These are phyloP conservation scores for Petaurus breviceps DNA, from an alignment of 2,113 vertebrate genomes.

Conservation along the genomic window DNA sequence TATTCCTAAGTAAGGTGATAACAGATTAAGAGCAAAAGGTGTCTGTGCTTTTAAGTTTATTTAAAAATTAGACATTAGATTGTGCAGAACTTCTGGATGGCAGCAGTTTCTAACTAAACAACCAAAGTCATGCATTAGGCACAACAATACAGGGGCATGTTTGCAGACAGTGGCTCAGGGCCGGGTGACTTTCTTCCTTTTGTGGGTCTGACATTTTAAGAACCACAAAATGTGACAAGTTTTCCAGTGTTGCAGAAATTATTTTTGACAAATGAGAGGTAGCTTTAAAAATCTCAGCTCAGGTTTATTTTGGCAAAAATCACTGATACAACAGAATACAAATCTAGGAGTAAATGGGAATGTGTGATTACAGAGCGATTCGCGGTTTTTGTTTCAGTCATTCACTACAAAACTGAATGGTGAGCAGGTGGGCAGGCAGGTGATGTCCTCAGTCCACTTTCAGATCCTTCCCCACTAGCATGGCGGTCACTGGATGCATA, in stretches of 20 bases:
- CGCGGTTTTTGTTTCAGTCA: conserved; percentile 32
- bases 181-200: not conserved
- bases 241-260: conserved; percentile 11
- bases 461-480: conserved; percentile 92
- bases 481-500: conserved; percentile 93
- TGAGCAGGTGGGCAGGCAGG: not conserved
- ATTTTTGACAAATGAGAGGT: conserved; percentile 25
- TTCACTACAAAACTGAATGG: not conserved
- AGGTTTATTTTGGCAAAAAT: conserved; percentile 64
- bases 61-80: conserved; percentile 36
- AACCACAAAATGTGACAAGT: conserved; percentile 27
- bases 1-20: not conserved
- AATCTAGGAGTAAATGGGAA: conserved; percentile 41
- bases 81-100: not conserved
- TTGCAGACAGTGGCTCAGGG: not conserved
- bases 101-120: not conserved
- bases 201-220: not conserved
- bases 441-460: conserved; percentile 83
- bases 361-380: conserved; percentile 47
- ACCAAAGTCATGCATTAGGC: not conserved
- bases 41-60: not conserved
- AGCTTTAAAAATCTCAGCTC: conserved; percentile 20
- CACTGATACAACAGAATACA: conserved; percentile 49
- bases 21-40: not conserved
- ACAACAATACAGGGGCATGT: not conserved